A percentile compares a stretch with the other conserved stretches of the same genome.
phyloP scores from a whole-genome alignment of 2,888 invertebrate genomes.

The Apotomis betuletana region DNA sequence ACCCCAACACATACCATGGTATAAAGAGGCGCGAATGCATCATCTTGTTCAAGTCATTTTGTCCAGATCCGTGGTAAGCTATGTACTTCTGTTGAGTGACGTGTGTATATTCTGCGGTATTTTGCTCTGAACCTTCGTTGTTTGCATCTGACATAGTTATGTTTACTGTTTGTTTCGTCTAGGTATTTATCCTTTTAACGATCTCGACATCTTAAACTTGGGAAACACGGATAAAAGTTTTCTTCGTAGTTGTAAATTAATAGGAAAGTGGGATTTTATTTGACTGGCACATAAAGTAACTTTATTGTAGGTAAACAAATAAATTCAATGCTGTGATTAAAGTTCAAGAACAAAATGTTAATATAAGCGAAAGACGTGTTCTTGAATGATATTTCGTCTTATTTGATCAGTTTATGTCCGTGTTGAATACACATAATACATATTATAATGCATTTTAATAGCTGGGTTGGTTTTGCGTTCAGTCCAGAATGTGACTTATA shows the following conservation, averaged over 20 bases:
- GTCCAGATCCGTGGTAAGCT: slow-evolving; percentile 13
- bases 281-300: too few species aligned
- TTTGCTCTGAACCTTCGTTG: background rate
- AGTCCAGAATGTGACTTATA: background rate
- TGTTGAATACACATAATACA: too few species aligned
- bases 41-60: slow-evolving; percentile 16
- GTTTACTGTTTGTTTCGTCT: background rate
- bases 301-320: too few species aligned
- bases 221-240: too few species aligned
- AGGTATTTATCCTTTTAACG: background rate
- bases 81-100: background rate
- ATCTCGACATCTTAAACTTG: too few species aligned
- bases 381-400: slow-evolving; percentile 20
- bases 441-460: too few species aligned
- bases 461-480: background rate
- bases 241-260: too few species aligned
- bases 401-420: slow-evolving; percentile 5
- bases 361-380: slow-evolving; percentile 6
- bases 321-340: background rate
- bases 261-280: too few species aligned
- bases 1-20: slow-evolving; percentile 24
- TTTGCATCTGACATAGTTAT: slow-evolving; percentile 8
- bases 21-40: slow-evolving; percentile 33
- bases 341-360: slow-evolving; percentile 16
- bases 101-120: background rate